Conservation (phyloP, 2,113 vertebrate genomes). For the Ophthalmolycus amberensis region DNA sequence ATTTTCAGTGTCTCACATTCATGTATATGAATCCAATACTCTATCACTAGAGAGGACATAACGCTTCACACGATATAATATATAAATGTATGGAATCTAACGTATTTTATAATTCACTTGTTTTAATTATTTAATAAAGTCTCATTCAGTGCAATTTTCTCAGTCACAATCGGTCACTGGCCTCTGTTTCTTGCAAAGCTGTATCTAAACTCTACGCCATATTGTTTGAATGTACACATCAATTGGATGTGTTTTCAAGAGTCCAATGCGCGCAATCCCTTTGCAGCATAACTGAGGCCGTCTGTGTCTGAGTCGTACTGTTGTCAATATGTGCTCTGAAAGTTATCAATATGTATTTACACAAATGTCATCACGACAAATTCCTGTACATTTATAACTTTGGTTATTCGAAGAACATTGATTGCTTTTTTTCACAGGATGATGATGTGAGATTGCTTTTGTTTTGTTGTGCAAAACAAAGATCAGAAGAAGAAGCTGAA, state of each 20-base stretch:
- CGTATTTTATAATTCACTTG: background rate
- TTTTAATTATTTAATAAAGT: background rate
- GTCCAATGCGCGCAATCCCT: background rate
- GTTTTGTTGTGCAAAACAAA: constrained; percentile 10
- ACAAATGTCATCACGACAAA: constrained; percentile 1
- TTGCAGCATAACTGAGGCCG: background rate
- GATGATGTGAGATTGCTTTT: constrained; percentile 27
- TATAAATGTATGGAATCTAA: background rate
- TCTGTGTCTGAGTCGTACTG: background rate
- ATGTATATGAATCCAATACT: background rate
- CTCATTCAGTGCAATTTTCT: background rate
- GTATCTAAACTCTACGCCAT: background rate
- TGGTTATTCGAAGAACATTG: background rate
- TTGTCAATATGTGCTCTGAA: background rate
- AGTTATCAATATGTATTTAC: constrained; percentile 6
- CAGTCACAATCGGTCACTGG: background rate
- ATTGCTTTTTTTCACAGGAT: constrained; percentile 19
- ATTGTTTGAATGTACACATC: background rate
- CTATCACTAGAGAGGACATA: too few relatives aligned
- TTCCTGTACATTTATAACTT: constrained; percentile 17
- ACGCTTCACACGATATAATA: too few relatives aligned
- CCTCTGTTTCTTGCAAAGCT: background rate
- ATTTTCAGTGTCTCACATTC: background rate
- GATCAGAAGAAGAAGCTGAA: background rate
- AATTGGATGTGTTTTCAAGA: background rate